phyloP scores from a whole-genome alignment of 2,888 invertebrate genomes.

The Halocaridina rubra region DNA sequence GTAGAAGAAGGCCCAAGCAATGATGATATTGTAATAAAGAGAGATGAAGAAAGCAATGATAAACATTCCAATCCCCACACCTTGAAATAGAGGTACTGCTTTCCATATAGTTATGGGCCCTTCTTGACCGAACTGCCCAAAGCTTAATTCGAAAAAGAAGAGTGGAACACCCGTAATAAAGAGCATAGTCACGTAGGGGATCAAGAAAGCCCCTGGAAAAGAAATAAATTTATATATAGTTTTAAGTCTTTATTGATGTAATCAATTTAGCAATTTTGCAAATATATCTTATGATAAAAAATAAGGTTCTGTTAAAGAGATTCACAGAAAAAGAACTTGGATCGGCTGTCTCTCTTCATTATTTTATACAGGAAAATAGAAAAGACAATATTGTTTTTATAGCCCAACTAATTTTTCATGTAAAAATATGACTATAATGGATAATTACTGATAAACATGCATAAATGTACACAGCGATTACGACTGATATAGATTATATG shows the following conservation, averaged over 20 bases:
- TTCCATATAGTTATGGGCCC: slow-evolving; percentile 73
- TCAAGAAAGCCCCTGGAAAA: slow-evolving; percentile 69
- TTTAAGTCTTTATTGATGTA: no score
- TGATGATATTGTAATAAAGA: slow-evolving; percentile 73
- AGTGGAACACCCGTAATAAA: slow-evolving; percentile 69
- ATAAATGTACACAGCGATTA: no score
- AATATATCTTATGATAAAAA: not conserved
- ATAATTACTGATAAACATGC: no score
- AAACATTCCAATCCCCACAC: slow-evolving; percentile 73
- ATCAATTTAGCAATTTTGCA: no score
- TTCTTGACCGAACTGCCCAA: slow-evolving; percentile 70
- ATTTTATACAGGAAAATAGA: not conserved
- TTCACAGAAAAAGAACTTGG: not conserved
- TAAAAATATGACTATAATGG: no score
- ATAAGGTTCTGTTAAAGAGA: not conserved
- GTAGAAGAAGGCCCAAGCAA: slow-evolving; percentile 72
- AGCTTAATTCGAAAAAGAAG: slow-evolving; percentile 70
- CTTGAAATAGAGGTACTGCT: slow-evolving; percentile 74
- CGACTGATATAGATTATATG: no score
- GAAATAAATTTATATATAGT: not conserved
- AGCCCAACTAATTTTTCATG: not conserved
- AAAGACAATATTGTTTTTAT: not conserved
- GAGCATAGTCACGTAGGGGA: slow-evolving; percentile 70
- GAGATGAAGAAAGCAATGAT: slow-evolving; percentile 71
- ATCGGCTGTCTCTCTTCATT: no score